phyloP scores from a whole-genome alignment of 2,797 vertebrate genomes.

The Phalanger gymnotis region DNA sequence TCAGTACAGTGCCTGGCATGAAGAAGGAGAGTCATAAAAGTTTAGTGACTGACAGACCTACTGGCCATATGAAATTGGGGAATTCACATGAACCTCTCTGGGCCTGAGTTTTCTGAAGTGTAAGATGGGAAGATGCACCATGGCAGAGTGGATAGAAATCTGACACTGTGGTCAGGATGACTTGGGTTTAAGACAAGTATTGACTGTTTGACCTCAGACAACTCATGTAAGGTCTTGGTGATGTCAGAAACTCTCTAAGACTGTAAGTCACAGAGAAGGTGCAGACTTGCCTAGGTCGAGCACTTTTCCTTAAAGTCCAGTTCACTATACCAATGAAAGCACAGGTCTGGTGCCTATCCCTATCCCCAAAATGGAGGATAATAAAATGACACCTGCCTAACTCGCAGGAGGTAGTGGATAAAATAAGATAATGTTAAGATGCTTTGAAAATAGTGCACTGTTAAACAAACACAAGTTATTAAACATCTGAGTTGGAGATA shows the following conservation, averaged over 20 bases:
- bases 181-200: neutral
- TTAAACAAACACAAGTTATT: neutral
- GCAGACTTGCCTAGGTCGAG: neutral
- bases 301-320: neutral
- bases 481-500: accelerated
- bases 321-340: neutral
- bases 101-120: neutral
- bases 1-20: neutral
- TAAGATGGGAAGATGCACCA: neutral
- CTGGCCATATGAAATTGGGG: neutral
- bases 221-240: neutral
- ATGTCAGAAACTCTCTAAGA: neutral
- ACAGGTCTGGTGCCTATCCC: neutral
- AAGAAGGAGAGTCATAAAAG: neutral
- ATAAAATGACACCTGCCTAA: neutral
- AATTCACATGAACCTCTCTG: neutral
- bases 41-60: neutral
- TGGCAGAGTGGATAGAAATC: neutral
- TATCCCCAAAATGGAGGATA: neutral
- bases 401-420: neutral
- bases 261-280: neutral
- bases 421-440: neutral
- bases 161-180: neutral
- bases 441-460: neutral
- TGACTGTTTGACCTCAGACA: neutral